Conservation (phyloP, 2,113 vertebrate genomes). For the Urocynchramus pylzowi region DNA sequence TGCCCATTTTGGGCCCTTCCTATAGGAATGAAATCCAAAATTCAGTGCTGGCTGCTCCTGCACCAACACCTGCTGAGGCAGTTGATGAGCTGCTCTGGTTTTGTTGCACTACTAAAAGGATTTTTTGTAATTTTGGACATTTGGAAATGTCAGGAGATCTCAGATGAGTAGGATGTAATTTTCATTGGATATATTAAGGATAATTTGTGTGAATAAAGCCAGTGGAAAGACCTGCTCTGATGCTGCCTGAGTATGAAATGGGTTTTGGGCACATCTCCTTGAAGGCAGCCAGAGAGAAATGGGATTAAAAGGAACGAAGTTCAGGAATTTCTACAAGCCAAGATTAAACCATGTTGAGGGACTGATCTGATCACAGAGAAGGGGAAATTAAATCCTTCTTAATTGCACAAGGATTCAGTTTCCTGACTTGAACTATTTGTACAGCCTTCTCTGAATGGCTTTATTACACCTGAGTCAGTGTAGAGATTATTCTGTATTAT, state of each 20-base stretch:
- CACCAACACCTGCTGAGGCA: not conserved
- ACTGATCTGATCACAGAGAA: not conserved
- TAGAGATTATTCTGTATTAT: not conserved
- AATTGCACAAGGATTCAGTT: accelerated
- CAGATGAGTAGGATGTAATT: not conserved
- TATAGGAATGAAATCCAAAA: not conserved
- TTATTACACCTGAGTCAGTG: not conserved
- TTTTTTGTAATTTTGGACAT: not conserved
- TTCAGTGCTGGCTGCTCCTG: not conserved
- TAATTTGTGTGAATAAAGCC: not conserved
- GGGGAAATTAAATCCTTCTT: not conserved
- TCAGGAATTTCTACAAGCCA: not conserved
- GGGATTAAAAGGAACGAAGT: not conserved
- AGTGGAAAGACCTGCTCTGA: not conserved
- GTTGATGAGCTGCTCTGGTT: not conserved
- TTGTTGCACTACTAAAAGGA: not conserved
- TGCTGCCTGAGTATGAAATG: not conserved
- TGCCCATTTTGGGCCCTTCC: not conserved
- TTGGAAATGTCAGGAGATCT: not conserved
- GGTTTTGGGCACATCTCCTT: not conserved
- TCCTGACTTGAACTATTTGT: not conserved
- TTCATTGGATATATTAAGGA: not conserved
- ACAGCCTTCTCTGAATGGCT: not conserved
- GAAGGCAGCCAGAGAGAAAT: not conserved
- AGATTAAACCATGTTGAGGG: not conserved